phyloP scores from a whole-genome alignment of 2,113 vertebrate genomes.

The Rhodinocichla rosea region DNA sequence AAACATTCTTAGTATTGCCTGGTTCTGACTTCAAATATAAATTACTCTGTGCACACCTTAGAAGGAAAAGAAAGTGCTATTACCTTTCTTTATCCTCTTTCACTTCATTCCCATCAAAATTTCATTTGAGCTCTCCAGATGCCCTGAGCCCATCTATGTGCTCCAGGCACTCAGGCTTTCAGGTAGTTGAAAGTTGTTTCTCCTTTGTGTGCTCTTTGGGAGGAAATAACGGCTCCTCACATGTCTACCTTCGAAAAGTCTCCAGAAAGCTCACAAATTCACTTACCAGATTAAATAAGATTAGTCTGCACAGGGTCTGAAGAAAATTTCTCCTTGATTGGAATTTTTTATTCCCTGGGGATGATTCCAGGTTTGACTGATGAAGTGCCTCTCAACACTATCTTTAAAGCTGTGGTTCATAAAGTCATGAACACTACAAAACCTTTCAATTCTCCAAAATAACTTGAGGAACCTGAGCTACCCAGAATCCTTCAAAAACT shows the following conservation, averaged over 20 bases:
- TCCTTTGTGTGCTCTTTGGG: neutral
- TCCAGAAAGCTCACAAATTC: neutral
- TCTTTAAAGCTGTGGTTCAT: neutral
- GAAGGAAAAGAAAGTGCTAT: neutral
- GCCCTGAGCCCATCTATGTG: neutral
- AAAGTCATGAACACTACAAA: neutral
- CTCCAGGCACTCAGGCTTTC: neutral
- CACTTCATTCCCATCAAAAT: neutral
- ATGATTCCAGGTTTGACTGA: neutral
- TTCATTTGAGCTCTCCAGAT: neutral
- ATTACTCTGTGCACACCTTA: neutral
- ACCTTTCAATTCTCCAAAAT: neutral
- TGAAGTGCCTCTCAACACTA: neutral
- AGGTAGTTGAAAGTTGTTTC: neutral
- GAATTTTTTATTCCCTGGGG: neutral
- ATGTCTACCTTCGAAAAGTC: neutral
- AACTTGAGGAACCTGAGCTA: neutral
- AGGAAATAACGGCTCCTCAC: neutral
- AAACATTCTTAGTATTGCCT: neutral
- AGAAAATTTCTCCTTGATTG: neutral
- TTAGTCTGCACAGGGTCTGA: neutral
- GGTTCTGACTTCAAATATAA: neutral
- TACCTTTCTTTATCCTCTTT: neutral
- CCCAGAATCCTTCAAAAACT: neutral
- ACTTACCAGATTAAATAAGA: neutral